Conservation (phyloP, 2,113 vertebrate species). For the Gopherus evgoodei region DNA sequence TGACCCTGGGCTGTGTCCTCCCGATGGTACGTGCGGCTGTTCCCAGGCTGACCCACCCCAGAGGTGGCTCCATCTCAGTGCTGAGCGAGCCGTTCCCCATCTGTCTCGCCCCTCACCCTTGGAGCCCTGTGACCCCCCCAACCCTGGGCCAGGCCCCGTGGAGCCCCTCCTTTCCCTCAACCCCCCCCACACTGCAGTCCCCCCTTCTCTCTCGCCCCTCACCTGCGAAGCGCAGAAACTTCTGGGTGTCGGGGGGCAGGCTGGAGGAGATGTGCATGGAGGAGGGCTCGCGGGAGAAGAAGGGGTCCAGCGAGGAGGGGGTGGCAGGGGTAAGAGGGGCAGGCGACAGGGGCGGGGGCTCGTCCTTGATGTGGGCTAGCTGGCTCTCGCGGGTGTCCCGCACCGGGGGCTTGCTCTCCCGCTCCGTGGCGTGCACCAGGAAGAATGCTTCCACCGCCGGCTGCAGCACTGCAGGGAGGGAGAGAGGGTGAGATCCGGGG, state of each 20-base stretch:
- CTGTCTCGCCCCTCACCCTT: too few species aligned
- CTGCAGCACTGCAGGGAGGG: conserved; percentile 84
- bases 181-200: too few species aligned
- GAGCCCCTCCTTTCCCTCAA: not conserved
- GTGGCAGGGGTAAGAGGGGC: conserved; percentile 93
- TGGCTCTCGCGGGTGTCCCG: conserved; percentile 94
- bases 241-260: conserved; percentile 93
- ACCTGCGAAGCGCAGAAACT: conserved; percentile 95
- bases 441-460: conserved; percentile 96
- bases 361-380: conserved; percentile 94
- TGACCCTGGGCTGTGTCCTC: too few species aligned
- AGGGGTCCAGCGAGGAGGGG: conserved; percentile 92
- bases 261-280: conserved; percentile 96
- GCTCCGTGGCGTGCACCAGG: conserved; percentile 93
- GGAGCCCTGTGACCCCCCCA: not conserved
- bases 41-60: too few species aligned
- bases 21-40: too few species aligned
- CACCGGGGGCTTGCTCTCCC: conserved; percentile 94
- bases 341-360: conserved; percentile 91
- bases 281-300: conserved; percentile 93
- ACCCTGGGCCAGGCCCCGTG: not conserved
- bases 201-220: not conserved
- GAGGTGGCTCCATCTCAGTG: too few species aligned
- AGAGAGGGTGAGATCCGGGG: not conserved
- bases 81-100: too few species aligned